A percentile compares a stretch with the other conserved stretches of the same genome.
phyloP scores from a whole-genome alignment of 2,797 vertebrate genomes.

The Muscicapa striata region DNA sequence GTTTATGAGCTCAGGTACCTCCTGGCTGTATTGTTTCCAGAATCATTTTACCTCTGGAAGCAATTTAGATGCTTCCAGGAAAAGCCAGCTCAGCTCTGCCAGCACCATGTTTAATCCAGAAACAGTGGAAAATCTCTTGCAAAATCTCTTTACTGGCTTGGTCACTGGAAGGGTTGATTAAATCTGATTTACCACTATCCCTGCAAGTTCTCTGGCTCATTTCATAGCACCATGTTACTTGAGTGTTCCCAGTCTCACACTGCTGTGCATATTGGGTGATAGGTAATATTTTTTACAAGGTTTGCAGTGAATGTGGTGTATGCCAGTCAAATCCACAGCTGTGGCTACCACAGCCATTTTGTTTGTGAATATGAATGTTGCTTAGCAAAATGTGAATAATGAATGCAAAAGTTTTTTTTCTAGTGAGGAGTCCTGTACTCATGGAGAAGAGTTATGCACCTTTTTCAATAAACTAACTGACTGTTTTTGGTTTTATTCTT shows the following conservation, averaged over 20 bases:
- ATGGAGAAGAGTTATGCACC: background rate
- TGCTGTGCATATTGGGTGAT: background rate
- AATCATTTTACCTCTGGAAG: background rate
- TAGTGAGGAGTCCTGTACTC: background rate
- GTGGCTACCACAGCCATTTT: background rate
- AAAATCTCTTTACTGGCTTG: background rate
- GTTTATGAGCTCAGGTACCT: background rate
- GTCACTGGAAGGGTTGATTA: background rate
- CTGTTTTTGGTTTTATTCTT: background rate
- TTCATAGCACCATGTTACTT: background rate
- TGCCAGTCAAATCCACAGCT: background rate
- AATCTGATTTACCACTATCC: background rate
- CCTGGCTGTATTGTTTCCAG: background rate
- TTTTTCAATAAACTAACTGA: background rate
- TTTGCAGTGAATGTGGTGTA: background rate
- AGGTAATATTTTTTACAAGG: background rate
- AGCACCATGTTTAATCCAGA: background rate
- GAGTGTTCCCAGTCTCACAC: background rate
- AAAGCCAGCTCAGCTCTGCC: background rate
- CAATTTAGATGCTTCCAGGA: background rate
- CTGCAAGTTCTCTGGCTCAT: background rate
- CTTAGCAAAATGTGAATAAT: background rate
- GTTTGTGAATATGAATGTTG: background rate
- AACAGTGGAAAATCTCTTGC: background rate
- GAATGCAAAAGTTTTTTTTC: background rate